Conservation (phyloP, 2,888 invertebrate species). For the Drosophila kuntzei region DNA sequence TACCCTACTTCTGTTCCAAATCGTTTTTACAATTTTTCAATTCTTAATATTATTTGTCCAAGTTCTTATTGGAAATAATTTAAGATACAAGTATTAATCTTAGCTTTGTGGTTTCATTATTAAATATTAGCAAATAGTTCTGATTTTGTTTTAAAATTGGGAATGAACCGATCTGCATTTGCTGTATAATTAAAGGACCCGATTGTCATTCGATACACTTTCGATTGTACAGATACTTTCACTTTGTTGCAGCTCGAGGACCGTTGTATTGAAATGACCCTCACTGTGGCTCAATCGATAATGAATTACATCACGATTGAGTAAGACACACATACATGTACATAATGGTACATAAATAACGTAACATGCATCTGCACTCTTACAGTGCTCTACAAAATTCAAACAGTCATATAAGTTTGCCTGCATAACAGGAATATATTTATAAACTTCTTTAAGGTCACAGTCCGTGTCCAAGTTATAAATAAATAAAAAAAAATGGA, state of each 20-base stretch:
- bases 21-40: too few species aligned
- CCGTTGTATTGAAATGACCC: not conserved
- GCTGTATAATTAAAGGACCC: not conserved
- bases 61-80: too few species aligned
- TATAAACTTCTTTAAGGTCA: conserved; percentile 10
- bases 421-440: conserved; percentile 5
- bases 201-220: conserved; percentile 14
- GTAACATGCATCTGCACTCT: conserved; percentile 13
- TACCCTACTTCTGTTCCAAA: too few species aligned
- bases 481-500: conserved; percentile 10
- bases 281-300: conserved; percentile 15
- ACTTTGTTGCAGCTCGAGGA: conserved; percentile 4
- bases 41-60: too few species aligned
- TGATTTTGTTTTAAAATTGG: not conserved
- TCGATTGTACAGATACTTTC: conserved; percentile 12
- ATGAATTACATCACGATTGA: conserved; percentile 20
- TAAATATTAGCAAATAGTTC: not conserved
- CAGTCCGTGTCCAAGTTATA: conserved; percentile 2
- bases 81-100: too few species aligned
- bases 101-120: not conserved
- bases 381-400: conserved; percentile 13
- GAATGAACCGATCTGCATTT: not conserved
- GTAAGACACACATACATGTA: conserved; percentile 4
- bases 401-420: conserved; percentile 5
- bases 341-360: conserved; percentile 2